Evolutionary conservation across 2,113 vertebrate genomes (phyloP), one percentile per base, ranked within the genome.

Genomic region (Chaetura pelagica): DNA sequence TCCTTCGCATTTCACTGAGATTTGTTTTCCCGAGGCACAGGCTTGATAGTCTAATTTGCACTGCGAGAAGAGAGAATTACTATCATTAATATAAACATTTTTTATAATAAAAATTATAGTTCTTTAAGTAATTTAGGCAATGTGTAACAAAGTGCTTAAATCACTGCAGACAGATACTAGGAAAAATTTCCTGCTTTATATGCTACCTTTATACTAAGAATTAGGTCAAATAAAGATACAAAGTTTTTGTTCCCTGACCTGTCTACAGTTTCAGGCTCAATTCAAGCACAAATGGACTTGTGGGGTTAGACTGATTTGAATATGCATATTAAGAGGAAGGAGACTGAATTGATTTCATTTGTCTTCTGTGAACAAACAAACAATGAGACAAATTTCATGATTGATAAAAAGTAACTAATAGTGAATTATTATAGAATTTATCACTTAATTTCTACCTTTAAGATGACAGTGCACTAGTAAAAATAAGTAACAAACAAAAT

Each of bases 1-100:
- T 96, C 99, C 99, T 95, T 98, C 86, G 71, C 99, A 99, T 97
- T 98, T 99, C 94, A 98, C 98, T 51, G 98, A 98, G 61, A 99
- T 99, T 95, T 99, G 98, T 97, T 99, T 99, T 94, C 98, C 98
- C 90, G 98, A 98, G 97, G 99, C 98, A 97, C 99, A 99, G 6
- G 99, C 98, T 96, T 99, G 99, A 97, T 99, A 99, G 74, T 99
- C 99, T 90, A 99, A 97, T 95, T 99, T 99, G 98, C 99, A 99
- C 99, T 99, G 97, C 68, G 97, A 78, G 51, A 69, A 94, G 38
- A 97, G 26, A 96, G 38, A 97, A 94, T 52, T 4, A 80, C 30
- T 87, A 49, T 17, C 40, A 85, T 84, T 75, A 93, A 93, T 55
- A 55, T 7, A 93, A 94, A 69, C 24, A 69, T 4, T 9, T 61